Percentiles rank a stretch among this genome's conserved stretches.
Evolutionary conservation across 2,888 invertebrate genomes (phyloP).

Genomic region (Arrhopalites spinosus): DNA sequence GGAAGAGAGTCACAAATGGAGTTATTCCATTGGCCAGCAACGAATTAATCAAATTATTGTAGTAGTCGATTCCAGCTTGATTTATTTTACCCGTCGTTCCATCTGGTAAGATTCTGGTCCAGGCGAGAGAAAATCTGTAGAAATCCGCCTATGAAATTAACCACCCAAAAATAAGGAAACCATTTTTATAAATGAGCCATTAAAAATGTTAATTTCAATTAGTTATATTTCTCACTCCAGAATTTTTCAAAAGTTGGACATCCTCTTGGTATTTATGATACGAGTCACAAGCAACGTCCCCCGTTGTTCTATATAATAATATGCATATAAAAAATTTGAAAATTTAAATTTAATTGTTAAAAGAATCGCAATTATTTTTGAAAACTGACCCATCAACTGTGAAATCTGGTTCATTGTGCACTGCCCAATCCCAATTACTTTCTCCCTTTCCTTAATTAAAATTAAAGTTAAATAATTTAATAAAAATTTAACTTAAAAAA

Average conservation of each 20-base stretch:
- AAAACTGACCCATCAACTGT: constrained; percentile 57
- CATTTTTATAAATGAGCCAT: too few species aligned
- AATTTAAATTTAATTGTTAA: too few species aligned
- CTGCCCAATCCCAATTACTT: constrained; percentile 60
- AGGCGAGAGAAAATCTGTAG: constrained; percentile 60
- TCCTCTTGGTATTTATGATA: constrained; percentile 58
- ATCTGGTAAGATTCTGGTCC: constrained; percentile 61
- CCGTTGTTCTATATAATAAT: too few species aligned
- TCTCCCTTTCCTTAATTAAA: constrained; percentile 57
- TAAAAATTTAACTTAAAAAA: not conserved
- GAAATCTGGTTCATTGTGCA: constrained; percentile 56
- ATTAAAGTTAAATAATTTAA: not conserved
- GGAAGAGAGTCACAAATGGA: constrained; percentile 60
- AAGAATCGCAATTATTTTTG: too few species aligned
- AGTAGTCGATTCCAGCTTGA: constrained; percentile 44
- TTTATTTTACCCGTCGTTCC: constrained; percentile 53
- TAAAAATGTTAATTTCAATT: too few species aligned
- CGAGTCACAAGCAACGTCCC: constrained; percentile 61
- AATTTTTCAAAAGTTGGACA: constrained; percentile 56
- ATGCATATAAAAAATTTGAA: too few species aligned
- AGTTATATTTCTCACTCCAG: constrained; percentile 57
- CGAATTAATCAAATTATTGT: constrained; percentile 46
- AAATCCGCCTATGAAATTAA: constrained; percentile 38
- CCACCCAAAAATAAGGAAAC: not conserved
- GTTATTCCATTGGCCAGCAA: constrained; percentile 46